Conservation (phyloP, 2,113 vertebrate species). For the Protomyctophum bolini region DNA sequence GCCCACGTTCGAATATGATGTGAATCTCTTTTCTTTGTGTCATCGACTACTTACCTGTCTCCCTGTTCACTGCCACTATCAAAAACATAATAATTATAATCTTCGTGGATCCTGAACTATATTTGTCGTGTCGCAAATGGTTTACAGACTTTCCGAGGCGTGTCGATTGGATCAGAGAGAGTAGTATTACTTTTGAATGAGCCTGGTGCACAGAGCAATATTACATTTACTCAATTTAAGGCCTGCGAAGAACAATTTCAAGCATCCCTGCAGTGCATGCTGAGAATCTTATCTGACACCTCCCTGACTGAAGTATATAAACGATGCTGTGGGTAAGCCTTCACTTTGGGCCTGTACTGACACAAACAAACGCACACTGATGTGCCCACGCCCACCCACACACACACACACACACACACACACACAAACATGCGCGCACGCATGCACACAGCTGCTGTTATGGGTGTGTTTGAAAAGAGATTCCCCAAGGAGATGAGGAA, state of each 20-base stretch:
- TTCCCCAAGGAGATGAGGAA: slow-evolving; percentile 39
- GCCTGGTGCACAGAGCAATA: slow-evolving; percentile 3
- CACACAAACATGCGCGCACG: no score
- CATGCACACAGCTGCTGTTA: no score
- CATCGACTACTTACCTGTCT: no score
- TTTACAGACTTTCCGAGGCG: slow-evolving; percentile 33
- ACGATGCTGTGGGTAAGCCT: slow-evolving; percentile 51
- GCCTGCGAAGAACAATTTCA: slow-evolving; percentile 9
- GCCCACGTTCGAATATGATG: no score
- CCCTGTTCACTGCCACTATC: no score
- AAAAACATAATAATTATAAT: no score
- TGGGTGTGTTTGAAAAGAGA: slow-evolving; percentile 40
- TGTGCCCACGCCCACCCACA: no score
- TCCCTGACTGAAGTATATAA: slow-evolving; percentile 50
- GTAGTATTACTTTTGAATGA: neutral
- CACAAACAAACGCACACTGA: neutral
- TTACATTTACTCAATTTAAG: slow-evolving; percentile 50
- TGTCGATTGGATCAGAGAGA: slow-evolving; percentile 45
- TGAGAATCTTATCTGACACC: slow-evolving; percentile 50
- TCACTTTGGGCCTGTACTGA: slow-evolving; percentile 42
- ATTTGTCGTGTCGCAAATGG: neutral
- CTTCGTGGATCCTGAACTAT: slow-evolving; percentile 25
- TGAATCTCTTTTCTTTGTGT: no score
- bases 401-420: no score
- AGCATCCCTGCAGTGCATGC: slow-evolving; percentile 31